These are phyloP conservation scores for Peromyscus attwateri DNA, from an alignment of 2,797 vertebrate species.

Conservation along the genomic window DNA sequence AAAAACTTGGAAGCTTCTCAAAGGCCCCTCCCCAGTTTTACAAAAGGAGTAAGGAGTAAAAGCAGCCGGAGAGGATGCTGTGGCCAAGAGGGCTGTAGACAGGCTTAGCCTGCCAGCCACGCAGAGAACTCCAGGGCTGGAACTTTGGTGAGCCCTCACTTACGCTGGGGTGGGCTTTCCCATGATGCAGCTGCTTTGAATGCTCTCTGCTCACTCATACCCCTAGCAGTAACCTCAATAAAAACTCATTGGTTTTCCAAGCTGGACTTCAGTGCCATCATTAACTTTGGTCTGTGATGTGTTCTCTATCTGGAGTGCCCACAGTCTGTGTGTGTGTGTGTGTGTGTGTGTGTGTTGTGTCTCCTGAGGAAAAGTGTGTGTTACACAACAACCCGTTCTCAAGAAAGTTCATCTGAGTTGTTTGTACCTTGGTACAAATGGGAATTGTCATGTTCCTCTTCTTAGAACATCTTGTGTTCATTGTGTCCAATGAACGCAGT, in stretches of 20 bases:
- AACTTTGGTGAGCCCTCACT: not conserved
- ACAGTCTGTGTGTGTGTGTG: not conserved
- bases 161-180: not conserved
- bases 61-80: not conserved
- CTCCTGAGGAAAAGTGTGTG: not conserved
- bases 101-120: not conserved
- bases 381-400: not conserved
- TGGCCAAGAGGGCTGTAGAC: not conserved
- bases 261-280: not conserved
- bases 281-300: not conserved
- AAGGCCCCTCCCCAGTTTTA: not conserved
- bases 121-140: not conserved
- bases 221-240: not conserved
- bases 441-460: not conserved
- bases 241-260: not conserved
- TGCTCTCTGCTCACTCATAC: not conserved
- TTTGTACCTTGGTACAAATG: not conserved
- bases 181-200: not conserved
- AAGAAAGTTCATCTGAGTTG: not conserved
- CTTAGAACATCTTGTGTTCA: constrained; percentile 24
- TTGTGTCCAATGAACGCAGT: constrained; percentile 4
- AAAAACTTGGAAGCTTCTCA: not conserved
- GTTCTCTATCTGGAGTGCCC: not conserved
- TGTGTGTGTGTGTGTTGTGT: not conserved
- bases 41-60: not conserved